Evolutionary conservation across 2,888 invertebrate genomes (phyloP).

Genomic region (Ptycholaimellus sp.): DNA sequence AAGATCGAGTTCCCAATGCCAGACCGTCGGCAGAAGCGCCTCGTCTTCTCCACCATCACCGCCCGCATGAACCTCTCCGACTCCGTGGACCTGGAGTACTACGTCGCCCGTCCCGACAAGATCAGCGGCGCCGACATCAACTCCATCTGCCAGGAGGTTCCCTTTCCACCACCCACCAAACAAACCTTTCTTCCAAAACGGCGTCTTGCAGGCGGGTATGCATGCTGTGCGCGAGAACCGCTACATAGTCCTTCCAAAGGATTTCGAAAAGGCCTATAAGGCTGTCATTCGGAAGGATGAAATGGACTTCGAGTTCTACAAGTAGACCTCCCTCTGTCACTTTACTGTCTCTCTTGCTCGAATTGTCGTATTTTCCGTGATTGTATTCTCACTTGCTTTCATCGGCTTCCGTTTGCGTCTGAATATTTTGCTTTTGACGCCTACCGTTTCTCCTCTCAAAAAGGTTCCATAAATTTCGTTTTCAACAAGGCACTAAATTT

Average conservation of each 20-base stretch:
- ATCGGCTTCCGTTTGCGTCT: too few species aligned
- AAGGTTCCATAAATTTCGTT: too few species aligned
- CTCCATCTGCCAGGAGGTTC: constrained; percentile 84
- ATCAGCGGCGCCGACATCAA: constrained; percentile 98
- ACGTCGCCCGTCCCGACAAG: constrained; percentile 88
- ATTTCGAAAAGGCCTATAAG: constrained; percentile 98
- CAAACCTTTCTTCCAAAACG: background rate
- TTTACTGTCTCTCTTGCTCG: background rate
- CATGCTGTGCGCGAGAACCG: constrained; percentile 97
- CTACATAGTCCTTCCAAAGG: constrained; percentile 90
- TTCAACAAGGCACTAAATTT: too few species aligned
- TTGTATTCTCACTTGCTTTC: too few species aligned
- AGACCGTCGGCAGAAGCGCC: constrained; percentile 62
- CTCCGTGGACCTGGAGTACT: constrained; percentile 90
- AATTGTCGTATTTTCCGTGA: background rate
- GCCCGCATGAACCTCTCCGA: constrained; percentile 88
- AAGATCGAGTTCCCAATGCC: constrained; percentile 97
- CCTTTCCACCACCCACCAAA: background rate
- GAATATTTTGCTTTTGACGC: too few species aligned
- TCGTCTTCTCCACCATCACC: constrained; percentile 93
- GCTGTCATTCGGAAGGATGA: constrained; percentile 98
- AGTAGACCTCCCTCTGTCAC: constrained; percentile 37
- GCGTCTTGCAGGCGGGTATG: constrained; percentile 89
- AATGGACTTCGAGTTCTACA: constrained; percentile 97
- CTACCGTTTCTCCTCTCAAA: too few species aligned